Conservation (phyloP, 2,113 vertebrate species). For the Girardinichthys multiradiatus region DNA sequence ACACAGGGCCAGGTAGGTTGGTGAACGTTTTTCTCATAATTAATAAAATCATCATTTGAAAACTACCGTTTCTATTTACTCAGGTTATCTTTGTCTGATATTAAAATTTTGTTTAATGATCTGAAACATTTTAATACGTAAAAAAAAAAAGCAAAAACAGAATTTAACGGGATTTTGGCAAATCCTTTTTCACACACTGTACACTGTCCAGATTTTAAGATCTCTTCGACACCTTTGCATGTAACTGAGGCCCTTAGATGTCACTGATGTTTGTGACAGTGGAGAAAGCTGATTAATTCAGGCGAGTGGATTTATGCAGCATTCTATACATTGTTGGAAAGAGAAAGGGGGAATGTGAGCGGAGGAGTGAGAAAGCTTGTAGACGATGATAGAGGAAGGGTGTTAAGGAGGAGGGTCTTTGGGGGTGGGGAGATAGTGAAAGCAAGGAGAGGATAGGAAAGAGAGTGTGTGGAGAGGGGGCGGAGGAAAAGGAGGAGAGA, state of each 20-base stretch:
- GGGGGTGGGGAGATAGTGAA: constrained; percentile 62
- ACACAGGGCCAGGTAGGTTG: no score
- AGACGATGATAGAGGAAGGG: constrained; percentile 67
- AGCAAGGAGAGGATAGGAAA: constrained; percentile 56
- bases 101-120: background rate
- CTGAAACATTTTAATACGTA: background rate
- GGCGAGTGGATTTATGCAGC: constrained; percentile 68
- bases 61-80: background rate
- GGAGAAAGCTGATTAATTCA: constrained; percentile 72
- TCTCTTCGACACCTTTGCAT: constrained; percentile 38
- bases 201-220: constrained; percentile 34
- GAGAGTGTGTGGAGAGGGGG: constrained; percentile 59
- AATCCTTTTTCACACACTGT: background rate
- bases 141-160: background rate
- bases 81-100: background rate
- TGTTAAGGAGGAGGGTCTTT: constrained; percentile 70
- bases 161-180: background rate
- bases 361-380: constrained; percentile 28
- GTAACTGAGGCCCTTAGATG: constrained; percentile 44
- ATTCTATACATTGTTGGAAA: constrained; percentile 43
- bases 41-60: background rate
- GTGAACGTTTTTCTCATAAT: no score
- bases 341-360: constrained; percentile 39
- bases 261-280: constrained; percentile 53
- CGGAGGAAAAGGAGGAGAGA: constrained; percentile 47